Evolutionary conservation across 2,797 vertebrate genomes (phyloP), one percentile per base, ranked within the genome.

Genomic region (Carduelis carduelis): DNA sequence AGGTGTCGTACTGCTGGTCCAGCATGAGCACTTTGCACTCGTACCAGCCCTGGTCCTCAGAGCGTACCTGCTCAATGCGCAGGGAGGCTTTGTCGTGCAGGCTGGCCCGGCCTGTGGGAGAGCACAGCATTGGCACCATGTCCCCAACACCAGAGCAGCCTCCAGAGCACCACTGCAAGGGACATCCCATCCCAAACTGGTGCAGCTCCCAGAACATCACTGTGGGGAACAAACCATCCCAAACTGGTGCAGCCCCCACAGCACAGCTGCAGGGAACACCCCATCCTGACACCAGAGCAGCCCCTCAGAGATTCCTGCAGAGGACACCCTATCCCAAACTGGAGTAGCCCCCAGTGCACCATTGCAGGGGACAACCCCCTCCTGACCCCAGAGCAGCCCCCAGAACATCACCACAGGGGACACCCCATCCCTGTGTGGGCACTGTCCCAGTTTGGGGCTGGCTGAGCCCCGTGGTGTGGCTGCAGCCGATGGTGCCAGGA

Each of bases 21-120:
- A 99, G 97, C 99, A 99, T 99, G 98, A 99, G 99, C 93, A 99
- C 99, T 98, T 99, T 98, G 98, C 99, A 99, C 97, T 99, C 99
- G 52, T 99, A 99, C 99, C 99, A 99, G 98, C 99, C 99, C 98
- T 99, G 99, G 98, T 99, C 99, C 96, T 99, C 99, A 0, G 99
- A 99, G 97, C 99, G 99, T 82, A 99, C 98, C 83, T 99, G 99
- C 57, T 99, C 99, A 53, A 99, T 99, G 98, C 99, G 99, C 97
- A 99, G 98, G 66, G 99, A 99, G 24, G 99, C 99, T 96, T 99
- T 99, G 98, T 99, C 99, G 32, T 99, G 99, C 95, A 99, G 99
- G 98, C 98, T 98, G 93, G 99, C 99, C 97, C 99, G 98, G 95
- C 99, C 99, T 99, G 84, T 0, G 11, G 52, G 47, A 92, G 32